phyloP scores from a whole-genome alignment of 1,140 invertebrate species.

The Neotoxoptera formosana region DNA sequence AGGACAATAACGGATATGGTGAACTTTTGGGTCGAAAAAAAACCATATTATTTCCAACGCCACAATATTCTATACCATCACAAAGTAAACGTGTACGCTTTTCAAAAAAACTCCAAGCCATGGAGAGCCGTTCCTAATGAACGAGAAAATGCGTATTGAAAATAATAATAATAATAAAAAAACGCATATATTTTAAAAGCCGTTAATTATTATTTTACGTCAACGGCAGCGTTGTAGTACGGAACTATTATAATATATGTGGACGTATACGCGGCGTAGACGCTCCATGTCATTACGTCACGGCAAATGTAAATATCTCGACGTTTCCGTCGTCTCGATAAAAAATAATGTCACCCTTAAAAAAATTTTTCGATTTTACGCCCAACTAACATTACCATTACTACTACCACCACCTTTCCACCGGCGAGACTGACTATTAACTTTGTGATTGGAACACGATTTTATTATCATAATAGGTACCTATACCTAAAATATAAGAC shows the following conservation, averaged over 20 bases:
- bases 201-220: not conserved
- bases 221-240: not conserved
- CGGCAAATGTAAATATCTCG: not conserved
- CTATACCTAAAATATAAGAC: too few relatives aligned
- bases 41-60: not conserved
- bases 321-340: not conserved
- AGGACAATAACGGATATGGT: not conserved
- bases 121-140: not conserved
- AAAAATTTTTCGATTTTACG: not conserved
- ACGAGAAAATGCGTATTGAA: not conserved
- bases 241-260: not conserved
- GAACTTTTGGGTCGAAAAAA: not conserved
- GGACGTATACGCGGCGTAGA: not conserved
- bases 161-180: not conserved
- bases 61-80: not conserved
- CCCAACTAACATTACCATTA: not conserved
- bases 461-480: too few relatives aligned
- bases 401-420: too few relatives aligned
- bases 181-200: not conserved
- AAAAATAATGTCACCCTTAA: not conserved
- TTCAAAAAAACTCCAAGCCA: not conserved
- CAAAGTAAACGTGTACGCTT: not conserved
- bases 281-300: not conserved
- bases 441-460: too few relatives aligned
- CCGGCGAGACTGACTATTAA: too few relatives aligned